A percentile compares a stretch with the other conserved stretches of the same genome.
These are phyloP conservation scores for Malurus alboscapulatus DNA, from an alignment of 2,113 vertebrate genomes.

Conservation along the genomic window DNA sequence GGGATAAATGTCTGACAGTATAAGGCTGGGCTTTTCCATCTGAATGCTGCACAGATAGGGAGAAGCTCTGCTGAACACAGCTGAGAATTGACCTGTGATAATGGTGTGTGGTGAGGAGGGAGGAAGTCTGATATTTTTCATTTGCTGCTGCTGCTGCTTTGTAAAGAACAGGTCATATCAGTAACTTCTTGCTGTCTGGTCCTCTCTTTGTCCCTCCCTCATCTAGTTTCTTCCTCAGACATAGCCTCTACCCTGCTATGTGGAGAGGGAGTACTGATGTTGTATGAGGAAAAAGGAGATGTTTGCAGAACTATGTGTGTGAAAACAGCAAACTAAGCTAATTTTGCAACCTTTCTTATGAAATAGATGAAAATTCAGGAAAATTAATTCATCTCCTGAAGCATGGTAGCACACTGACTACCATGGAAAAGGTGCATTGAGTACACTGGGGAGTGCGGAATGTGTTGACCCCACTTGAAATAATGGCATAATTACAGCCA, in stretches of 20 bases:
- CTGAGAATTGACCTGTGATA: background rate
- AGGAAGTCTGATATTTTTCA: background rate
- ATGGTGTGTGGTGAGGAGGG: background rate
- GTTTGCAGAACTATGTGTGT: background rate
- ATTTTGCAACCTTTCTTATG: background rate
- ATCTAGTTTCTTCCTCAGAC: background rate
- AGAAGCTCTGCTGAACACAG: background rate
- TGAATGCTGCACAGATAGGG: background rate
- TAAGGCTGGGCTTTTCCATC: background rate
- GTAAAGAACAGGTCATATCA: background rate
- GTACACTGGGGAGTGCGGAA: background rate
- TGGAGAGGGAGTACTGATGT: background rate
- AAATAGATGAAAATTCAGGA: background rate
- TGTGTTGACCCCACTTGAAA: background rate
- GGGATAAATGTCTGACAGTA: background rate
- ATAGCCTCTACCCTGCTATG: background rate
- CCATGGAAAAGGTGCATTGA: accelerated
- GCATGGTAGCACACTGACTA: background rate
- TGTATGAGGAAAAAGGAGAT: background rate
- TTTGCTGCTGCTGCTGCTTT: background rate
- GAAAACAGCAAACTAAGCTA: background rate
- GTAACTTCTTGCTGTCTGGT: background rate
- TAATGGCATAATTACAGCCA: background rate
- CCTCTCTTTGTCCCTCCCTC: background rate
- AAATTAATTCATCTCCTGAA: background rate